These are phyloP conservation scores for Littorina saxatilis DNA, from an alignment of 1,140 invertebrate genomes.

Conservation along the genomic window DNA sequence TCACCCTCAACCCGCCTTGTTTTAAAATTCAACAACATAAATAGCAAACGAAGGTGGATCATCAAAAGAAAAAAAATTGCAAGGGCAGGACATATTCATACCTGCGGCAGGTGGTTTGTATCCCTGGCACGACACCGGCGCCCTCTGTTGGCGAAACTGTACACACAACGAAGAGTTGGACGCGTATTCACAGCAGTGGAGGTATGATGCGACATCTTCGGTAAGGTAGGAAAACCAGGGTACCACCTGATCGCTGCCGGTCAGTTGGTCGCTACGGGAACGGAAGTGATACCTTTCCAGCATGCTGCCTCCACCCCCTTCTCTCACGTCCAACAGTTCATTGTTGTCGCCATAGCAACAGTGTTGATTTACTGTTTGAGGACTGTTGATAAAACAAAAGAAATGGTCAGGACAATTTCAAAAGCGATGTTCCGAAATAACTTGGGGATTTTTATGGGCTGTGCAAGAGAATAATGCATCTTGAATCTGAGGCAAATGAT, in stretches of 20 bases:
- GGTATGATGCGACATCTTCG: slow-evolving; percentile 59
- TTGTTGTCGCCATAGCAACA: slow-evolving; percentile 64
- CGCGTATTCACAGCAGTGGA: slow-evolving; percentile 68
- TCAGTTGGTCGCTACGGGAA: slow-evolving; percentile 41
- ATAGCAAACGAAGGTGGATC: too few species aligned
- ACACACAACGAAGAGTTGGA: slow-evolving; percentile 47
- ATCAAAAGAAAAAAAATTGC: too few species aligned
- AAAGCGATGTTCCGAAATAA: too few species aligned
- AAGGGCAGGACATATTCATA: too few species aligned
- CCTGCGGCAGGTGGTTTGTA: slow-evolving; percentile 65
- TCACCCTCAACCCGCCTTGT: too few species aligned
- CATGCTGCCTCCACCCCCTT: slow-evolving; percentile 57
- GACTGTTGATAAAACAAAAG: slow-evolving; percentile 38
- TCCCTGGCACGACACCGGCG: slow-evolving; percentile 56
- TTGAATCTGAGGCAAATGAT: too few species aligned
- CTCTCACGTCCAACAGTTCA: slow-evolving; percentile 60
- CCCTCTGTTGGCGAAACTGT: slow-evolving; percentile 48
- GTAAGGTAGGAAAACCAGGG: slow-evolving; percentile 66
- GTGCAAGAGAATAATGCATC: neutral
- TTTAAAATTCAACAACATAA: too few species aligned
- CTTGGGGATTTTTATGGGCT: too few species aligned
- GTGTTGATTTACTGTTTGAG: slow-evolving; percentile 45
- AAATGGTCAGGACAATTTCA: neutral
- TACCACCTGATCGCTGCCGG: slow-evolving; percentile 32
- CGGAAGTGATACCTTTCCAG: slow-evolving; percentile 57